phyloP scores from a whole-genome alignment of 2,797 vertebrate species.

The Mormyrus hasselquistii region DNA sequence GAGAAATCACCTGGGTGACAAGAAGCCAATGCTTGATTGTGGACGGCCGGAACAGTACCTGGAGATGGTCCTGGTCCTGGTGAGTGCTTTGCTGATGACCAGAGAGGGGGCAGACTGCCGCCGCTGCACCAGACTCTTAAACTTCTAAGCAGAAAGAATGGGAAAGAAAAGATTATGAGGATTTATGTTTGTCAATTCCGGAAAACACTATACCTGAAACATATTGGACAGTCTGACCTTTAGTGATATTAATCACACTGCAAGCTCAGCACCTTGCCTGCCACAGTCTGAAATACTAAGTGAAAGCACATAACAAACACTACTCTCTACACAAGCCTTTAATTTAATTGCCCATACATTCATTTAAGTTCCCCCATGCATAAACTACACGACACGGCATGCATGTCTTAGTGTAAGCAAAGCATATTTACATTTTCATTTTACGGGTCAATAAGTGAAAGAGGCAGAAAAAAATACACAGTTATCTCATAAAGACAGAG shows the following conservation, averaged over 20 bases:
- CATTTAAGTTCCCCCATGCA: not conserved
- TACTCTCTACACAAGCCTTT: not conserved
- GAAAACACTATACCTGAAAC: not conserved
- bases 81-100: constrained; percentile 83
- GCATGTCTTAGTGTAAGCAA: not conserved
- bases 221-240: not conserved
- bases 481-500: not conserved
- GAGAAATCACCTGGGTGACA: not conserved
- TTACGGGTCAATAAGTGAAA: not conserved
- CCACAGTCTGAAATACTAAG: not conserved
- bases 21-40: not conserved
- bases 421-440: not conserved
- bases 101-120: constrained; percentile 83
- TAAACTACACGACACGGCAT: not conserved
- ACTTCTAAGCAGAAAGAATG: constrained; percentile 57
- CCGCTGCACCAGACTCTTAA: constrained; percentile 80
- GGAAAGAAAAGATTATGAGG: not conserved
- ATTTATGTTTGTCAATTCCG: not conserved
- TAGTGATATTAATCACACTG: not conserved
- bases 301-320: not conserved
- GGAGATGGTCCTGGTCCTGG: constrained; percentile 71
- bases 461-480: not conserved
- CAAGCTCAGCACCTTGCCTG: not conserved
- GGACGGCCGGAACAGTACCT: constrained; percentile 56
- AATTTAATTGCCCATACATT: not conserved